Evolutionary conservation across 2,113 vertebrate genomes (phyloP), one percentile per base, ranked within the genome.

Genomic region (Leptocoma aspasia): DNA sequence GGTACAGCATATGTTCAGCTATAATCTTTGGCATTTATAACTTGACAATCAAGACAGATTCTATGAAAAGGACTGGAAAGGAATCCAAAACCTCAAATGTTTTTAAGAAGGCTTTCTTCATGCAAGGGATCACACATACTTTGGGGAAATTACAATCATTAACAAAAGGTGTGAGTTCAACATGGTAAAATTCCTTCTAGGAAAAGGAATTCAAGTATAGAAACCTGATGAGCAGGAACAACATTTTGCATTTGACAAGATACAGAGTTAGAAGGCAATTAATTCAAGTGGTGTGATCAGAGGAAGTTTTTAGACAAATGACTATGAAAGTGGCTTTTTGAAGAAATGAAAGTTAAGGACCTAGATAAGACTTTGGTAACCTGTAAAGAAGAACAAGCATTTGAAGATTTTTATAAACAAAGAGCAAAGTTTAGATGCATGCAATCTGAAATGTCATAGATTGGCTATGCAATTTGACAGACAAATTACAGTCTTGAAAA

Each of bases 371-470:
- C 30, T 75, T 64, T 84, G 77, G 47, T 63, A 84, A 94, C 87
- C 92, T 96, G 87, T 53, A 86, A 96, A 76, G 76, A 93, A 85
- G 50, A 88, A 92, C 31, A 82, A 92, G 44, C 42, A 90, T 81
- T 80, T 83, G 71, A 84, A 86, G 47, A 42, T 22, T 90, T 85
- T 92, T 75, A 61, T 35, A 89, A 73, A 83, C n/a, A 89, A 86
- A 81, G 47, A 82, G 64, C 18, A 50, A 94, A 64, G 9, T 66
- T 89, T 21, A 73, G 47, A 75, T 41, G 81, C 42, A 78, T 59
- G 64, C 60, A 90, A 63, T 52, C 64, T 78, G 33, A 86, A 90
- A 84, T 63, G 69, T 83, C 72, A 92, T 23, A 71, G 72, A 84
- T 6, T 47, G 22, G 17, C 56, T 81, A 63, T 56, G 56, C 64